phyloP scores from a whole-genome alignment of 2,113 vertebrate genomes.

The Hippocampus abdominalis region DNA sequence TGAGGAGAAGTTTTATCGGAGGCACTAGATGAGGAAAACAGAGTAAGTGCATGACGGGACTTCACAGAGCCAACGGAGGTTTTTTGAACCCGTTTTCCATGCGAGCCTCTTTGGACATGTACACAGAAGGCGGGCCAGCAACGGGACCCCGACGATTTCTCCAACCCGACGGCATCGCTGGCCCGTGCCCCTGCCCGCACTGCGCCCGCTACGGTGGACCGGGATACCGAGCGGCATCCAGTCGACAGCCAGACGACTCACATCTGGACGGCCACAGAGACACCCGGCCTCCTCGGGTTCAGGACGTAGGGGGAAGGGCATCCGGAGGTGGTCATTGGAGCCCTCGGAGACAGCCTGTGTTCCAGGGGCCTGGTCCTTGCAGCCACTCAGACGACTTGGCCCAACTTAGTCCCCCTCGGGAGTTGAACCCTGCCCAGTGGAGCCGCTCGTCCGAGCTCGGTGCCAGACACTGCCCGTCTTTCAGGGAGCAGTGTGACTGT shows the following conservation, averaged over 20 bases:
- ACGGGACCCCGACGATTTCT: slow-evolving; percentile 52
- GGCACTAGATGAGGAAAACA: slow-evolving; percentile 75
- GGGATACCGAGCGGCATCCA: slow-evolving; percentile 32
- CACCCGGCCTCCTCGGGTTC: slow-evolving; percentile 36
- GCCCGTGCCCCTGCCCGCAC: slow-evolving; percentile 46
- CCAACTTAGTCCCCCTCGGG: slow-evolving; percentile 51
- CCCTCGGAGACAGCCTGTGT: slow-evolving; percentile 69
- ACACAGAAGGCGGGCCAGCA: slow-evolving; percentile 58
- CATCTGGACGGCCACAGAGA: slow-evolving; percentile 44
- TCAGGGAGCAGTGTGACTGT: slow-evolving; percentile 65
- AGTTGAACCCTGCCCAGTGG: slow-evolving; percentile 54
- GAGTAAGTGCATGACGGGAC: slow-evolving; percentile 68
- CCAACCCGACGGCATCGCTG: slow-evolving; percentile 26
- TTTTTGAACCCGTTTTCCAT: slow-evolving; percentile 57
- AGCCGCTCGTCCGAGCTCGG: slow-evolving; percentile 44
- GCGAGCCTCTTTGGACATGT: slow-evolving; percentile 64
- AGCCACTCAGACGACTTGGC: slow-evolving; percentile 42
- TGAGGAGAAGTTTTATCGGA: slow-evolving; percentile 67
- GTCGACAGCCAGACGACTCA: slow-evolving; percentile 50
- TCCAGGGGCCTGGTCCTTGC: slow-evolving; percentile 40
- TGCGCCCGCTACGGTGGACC: slow-evolving; percentile 41
- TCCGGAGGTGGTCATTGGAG: slow-evolving; percentile 40
- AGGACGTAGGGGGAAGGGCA: slow-evolving; percentile 40
- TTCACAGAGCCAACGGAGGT: slow-evolving; percentile 51
- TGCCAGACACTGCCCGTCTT: slow-evolving; percentile 54